Percentiles rank a stretch among this genome's conserved stretches.
Conservation (phyloP, 2,888 invertebrate genomes). For the Bimastos eiseni region DNA sequence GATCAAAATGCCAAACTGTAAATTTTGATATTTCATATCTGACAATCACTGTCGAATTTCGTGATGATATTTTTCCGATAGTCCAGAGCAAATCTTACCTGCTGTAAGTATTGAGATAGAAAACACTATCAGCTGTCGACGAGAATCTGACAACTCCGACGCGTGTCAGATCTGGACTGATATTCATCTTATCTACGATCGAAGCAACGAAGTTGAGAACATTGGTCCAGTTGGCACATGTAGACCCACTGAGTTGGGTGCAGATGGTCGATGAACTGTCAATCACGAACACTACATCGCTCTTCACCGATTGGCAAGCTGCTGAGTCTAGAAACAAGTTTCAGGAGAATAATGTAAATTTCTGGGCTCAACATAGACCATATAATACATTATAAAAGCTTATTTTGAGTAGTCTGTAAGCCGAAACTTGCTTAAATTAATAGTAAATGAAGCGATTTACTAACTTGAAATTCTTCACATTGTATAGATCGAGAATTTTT, state of each 20-base stretch:
- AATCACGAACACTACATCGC: slow-evolving; percentile 36
- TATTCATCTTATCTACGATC: slow-evolving; percentile 21
- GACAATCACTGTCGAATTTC: not conserved
- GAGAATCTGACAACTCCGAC: slow-evolving; percentile 18
- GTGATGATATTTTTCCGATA: too few species aligned
- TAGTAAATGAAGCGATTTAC: too few species aligned
- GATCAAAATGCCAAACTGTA: not conserved
- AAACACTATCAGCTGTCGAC: slow-evolving; percentile 7
- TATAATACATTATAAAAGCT: not conserved
- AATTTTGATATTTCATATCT: not conserved
- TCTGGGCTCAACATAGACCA: not conserved
- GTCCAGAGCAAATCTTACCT: not conserved
- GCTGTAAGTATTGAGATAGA: slow-evolving; percentile 17
- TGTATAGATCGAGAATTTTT: not conserved
- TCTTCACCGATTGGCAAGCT: slow-evolving; percentile 22
- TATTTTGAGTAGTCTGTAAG: not conserved
- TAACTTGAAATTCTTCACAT: not conserved
- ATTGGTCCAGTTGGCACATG: slow-evolving; percentile 28
- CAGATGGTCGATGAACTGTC: slow-evolving; percentile 36
- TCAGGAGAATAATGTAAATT: not conserved
- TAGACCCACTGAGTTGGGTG: not conserved
- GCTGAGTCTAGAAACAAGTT: slow-evolving; percentile 30
- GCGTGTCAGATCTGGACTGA: slow-evolving; percentile 17
- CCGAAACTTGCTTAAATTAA: not conserved
- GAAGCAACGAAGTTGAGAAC: slow-evolving; percentile 28